Base-by-base conservation (phyloP, 2,888 invertebrate species). In the Ophion ventricosus region DNA sequence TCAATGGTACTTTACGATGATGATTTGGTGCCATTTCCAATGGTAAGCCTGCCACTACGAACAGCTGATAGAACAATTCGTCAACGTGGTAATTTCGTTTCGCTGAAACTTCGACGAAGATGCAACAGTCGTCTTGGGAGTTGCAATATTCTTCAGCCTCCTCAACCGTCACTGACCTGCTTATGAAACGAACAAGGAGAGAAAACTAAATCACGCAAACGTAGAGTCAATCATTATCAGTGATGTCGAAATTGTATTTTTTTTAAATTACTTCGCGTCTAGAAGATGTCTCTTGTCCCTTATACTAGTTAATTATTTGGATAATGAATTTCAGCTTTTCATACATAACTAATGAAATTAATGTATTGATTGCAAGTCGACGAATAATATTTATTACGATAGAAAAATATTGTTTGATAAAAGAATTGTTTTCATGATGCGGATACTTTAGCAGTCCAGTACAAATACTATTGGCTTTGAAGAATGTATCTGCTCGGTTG, bases 1-100 rank as follows among this genome's bases (percentile, higher is more conserved):
- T 96, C 17, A 92, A 91, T 2, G 94, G 94, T 63, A 98, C 96
- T 82, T 96, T 95, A 90, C 97, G 96, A 93, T 98, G 98, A 91
- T 97, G 96, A 90, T 97, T 97, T 0, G 97, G 97, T 25, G 97
- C 97, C 98, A 98, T 98, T 94, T 98, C 98, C 89, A 97, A 93
- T 0, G 98, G 98, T 82, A 98, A 93, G 92, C 97, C 97, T 40
- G 97, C 97, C 69, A 97, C 96, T 78, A 96, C 95, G 93, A 98
- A 98, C 14, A 98, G 95, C 88, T 97, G 96, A 92, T 97, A 96
- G 93, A 98, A 98, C 20, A 97, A 95, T 90, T 98, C 97, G 90
- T 97, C 97, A 73, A 98, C 96, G 90, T 96, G 96, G 86, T 95
- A 94, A 93, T 97, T 97, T 90, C 96, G 96, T 92, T 97, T 97